These are phyloP conservation scores for Melieria crassipennis DNA, from an alignment of 2,888 invertebrate genomes.

Conservation along the genomic window DNA sequence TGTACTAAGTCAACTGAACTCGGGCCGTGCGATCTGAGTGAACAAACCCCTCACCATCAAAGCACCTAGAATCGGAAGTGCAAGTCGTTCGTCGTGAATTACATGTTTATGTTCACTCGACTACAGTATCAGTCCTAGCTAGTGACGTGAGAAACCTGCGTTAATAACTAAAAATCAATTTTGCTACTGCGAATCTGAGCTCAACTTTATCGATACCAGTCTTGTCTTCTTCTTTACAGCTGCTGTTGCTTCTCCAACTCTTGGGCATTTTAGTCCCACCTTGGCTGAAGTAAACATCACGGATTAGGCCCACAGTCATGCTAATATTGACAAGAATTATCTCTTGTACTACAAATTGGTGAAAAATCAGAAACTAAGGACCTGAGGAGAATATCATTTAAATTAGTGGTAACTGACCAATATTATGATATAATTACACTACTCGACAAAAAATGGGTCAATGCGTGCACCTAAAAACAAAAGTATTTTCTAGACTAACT, in stretches of 20 bases:
- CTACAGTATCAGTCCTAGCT: neutral
- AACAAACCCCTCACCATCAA: neutral
- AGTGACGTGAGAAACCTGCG: neutral
- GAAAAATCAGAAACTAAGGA: too few relatives aligned
- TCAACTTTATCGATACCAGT: too few relatives aligned
- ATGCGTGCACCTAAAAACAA: too few relatives aligned
- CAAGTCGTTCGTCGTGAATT: neutral
- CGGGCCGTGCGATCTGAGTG: neutral
- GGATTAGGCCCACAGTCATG: slow-evolving; percentile 10
- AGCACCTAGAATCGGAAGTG: neutral
- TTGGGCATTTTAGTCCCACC: slow-evolving; percentile 11
- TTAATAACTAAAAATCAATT: too few relatives aligned
- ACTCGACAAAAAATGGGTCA: too few relatives aligned
- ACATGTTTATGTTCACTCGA: neutral
- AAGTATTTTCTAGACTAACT: too few relatives aligned
- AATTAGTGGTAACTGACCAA: too few relatives aligned
- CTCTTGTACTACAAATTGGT: neutral
- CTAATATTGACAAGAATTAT: slow-evolving; percentile 5
- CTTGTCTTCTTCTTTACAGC: neutral
- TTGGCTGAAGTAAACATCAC: slow-evolving; percentile 6
- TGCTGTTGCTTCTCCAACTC: neutral
- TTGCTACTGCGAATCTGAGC: too few relatives aligned
- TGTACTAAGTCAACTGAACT: too few relatives aligned
- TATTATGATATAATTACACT: too few relatives aligned
- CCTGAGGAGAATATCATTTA: too few relatives aligned